phyloP scores from a whole-genome alignment of 2,113 vertebrate genomes.

The Eira barbara region DNA sequence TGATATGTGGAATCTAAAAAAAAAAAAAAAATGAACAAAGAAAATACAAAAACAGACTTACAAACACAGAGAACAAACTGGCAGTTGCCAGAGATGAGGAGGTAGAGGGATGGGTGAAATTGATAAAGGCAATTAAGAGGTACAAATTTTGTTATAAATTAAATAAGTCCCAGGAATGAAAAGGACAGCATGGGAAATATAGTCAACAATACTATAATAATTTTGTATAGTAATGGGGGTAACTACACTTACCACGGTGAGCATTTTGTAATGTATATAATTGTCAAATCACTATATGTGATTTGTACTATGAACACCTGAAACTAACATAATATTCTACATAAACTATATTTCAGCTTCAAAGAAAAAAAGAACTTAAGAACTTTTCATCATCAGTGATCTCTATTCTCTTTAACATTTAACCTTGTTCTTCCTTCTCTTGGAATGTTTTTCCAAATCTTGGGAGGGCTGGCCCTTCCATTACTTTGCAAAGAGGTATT shows the following conservation, averaged over 20 bases:
- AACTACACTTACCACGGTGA: not conserved
- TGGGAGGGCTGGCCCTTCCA: not conserved
- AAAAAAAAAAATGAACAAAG: too few species aligned
- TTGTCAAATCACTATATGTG: too few species aligned
- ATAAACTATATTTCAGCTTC: not conserved
- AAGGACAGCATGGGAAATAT: not conserved
- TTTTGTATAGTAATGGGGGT: not conserved
- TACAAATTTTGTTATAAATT: not conserved
- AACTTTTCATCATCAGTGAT: not conserved
- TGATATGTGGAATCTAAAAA: too few species aligned
- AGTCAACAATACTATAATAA: not conserved
- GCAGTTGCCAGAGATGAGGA: not conserved
- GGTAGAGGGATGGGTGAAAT: not conserved
- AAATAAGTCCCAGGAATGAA: not conserved
- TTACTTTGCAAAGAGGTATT: not conserved
- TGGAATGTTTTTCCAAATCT: not conserved
- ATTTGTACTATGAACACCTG: too few species aligned
- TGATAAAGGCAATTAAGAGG: not conserved
- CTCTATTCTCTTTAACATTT: not conserved
- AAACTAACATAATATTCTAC: not conserved
- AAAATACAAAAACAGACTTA: too few species aligned
- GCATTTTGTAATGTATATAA: too few species aligned
- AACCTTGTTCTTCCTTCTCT: not conserved
- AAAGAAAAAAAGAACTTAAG: not conserved
- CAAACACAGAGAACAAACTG: not conserved